Percentiles rank a stretch among this genome's conserved stretches.
These are phyloP conservation scores for Sceliomorpha sp. DNA, from an alignment of 2,888 invertebrate genomes.

Conservation along the genomic window DNA sequence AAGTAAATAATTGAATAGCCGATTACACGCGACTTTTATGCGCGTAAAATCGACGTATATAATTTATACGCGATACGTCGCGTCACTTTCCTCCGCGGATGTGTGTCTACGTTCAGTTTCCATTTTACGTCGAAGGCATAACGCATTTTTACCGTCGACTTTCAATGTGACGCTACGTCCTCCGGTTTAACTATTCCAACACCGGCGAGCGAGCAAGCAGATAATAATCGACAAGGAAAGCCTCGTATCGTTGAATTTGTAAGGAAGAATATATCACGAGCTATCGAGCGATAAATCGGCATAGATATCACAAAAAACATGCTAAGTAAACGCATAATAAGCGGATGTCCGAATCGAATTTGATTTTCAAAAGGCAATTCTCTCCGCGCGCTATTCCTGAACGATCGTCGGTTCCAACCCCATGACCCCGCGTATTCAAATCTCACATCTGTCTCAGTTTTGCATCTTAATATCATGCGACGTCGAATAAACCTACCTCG, in stretches of 20 bases:
- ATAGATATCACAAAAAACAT: slow-evolving; percentile 39
- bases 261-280: slow-evolving; percentile 23
- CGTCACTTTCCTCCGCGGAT: too few relatives aligned
- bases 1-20: too few relatives aligned
- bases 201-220: too few relatives aligned
- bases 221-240: slow-evolving; percentile 42
- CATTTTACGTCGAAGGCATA: too few relatives aligned
- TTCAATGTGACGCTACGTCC: too few relatives aligned
- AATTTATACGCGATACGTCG: too few relatives aligned
- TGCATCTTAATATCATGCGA: slow-evolving; percentile 45
- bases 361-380: slow-evolving; percentile 49
- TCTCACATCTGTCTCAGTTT: slow-evolving; percentile 49
- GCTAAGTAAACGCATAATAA: slow-evolving; percentile 38
- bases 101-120: too few relatives aligned
- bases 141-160: too few relatives aligned
- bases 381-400: slow-evolving; percentile 44
- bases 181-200: too few relatives aligned
- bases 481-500: slow-evolving; percentile 34
- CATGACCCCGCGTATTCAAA: slow-evolving; percentile 50
- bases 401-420: slow-evolving; percentile 43
- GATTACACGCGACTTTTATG: too few relatives aligned
- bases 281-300: slow-evolving; percentile 39
- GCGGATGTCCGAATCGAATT: slow-evolving; percentile 41
- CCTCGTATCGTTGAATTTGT: slow-evolving; percentile 35
- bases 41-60: too few relatives aligned